Percentiles rank a stretch among this genome's conserved stretches.
phyloP scores from a whole-genome alignment of 2,888 invertebrate genomes.

The Ectemnius continuus region DNA sequence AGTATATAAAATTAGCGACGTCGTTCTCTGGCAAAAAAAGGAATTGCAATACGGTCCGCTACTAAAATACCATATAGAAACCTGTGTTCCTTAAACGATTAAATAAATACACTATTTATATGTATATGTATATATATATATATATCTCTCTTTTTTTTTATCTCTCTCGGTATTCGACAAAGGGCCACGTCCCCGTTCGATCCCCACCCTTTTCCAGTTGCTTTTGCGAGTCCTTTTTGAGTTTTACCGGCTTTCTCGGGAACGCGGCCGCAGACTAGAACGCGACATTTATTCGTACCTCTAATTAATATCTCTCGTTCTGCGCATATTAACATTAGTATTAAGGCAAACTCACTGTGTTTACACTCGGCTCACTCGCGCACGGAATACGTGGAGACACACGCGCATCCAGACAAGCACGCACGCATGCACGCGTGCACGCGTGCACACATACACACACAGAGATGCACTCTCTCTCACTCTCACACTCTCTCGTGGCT shows the following conservation, averaged over 20 bases:
- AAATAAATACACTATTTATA: conserved; percentile 62
- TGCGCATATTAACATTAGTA: conserved; percentile 38
- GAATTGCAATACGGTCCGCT: conserved; percentile 56
- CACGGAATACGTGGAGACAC: neutral
- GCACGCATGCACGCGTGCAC: neutral
- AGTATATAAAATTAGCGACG: conserved; percentile 66
- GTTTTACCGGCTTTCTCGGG: neutral
- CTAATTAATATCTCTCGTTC: conserved; percentile 19
- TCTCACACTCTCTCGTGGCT: neutral
- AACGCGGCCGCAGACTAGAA: conserved; percentile 46
- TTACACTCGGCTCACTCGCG: neutral
- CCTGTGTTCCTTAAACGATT: conserved; percentile 54
- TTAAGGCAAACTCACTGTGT: conserved; percentile 63
- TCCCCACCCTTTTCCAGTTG: too few relatives aligned
- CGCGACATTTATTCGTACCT: conserved; percentile 34
- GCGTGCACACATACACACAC: neutral
- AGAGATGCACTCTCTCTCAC: neutral
- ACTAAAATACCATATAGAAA: conserved; percentile 65
- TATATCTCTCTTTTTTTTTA: conserved; percentile 17
- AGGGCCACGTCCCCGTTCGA: conserved; percentile 18
- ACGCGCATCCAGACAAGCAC: neutral
- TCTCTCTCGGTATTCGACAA: conserved; percentile 27
- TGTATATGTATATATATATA: conserved; percentile 34
- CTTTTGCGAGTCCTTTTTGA: too few relatives aligned
- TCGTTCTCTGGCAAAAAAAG: conserved; percentile 56